These are phyloP conservation scores for Taenioides sp. DNA, from an alignment of 2,797 vertebrate species.

Conservation along the genomic window DNA sequence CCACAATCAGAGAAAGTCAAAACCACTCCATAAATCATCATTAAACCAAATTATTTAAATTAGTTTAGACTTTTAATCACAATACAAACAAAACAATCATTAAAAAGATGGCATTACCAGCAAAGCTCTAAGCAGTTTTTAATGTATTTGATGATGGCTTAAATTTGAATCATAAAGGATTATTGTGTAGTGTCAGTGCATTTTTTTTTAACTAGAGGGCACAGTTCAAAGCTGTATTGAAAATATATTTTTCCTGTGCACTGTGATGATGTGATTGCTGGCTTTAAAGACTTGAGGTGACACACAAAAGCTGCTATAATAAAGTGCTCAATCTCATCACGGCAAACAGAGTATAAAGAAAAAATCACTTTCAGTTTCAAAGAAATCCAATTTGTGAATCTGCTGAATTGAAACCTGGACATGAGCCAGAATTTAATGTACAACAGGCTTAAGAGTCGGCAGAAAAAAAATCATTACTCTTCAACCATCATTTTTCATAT, in stretches of 20 bases:
- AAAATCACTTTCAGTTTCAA: constrained; percentile 19
- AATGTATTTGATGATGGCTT: not conserved
- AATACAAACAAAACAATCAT: not conserved
- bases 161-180: constrained; percentile 7
- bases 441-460: constrained; percentile 14
- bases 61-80: not conserved
- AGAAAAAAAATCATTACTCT: constrained; percentile 19
- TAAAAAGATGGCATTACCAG: not conserved
- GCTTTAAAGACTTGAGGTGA: not conserved
- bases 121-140: not conserved
- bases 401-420: constrained; percentile 41
- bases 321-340: constrained; percentile 9
- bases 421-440: not conserved
- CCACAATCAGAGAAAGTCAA: not conserved
- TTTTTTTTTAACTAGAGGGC: constrained; percentile 32
- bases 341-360: not conserved
- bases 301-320: constrained; percentile 4
- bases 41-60: not conserved
- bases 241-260: not conserved
- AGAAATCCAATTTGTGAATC: constrained; percentile 50
- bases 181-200: constrained; percentile 14
- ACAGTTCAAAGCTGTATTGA: constrained; percentile 3
- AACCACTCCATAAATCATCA: not conserved
- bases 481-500: constrained; percentile 12
- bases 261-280: not conserved